phyloP scores from a whole-genome alignment of 2,797 vertebrate genomes.

The Mastacembelus armatus region DNA sequence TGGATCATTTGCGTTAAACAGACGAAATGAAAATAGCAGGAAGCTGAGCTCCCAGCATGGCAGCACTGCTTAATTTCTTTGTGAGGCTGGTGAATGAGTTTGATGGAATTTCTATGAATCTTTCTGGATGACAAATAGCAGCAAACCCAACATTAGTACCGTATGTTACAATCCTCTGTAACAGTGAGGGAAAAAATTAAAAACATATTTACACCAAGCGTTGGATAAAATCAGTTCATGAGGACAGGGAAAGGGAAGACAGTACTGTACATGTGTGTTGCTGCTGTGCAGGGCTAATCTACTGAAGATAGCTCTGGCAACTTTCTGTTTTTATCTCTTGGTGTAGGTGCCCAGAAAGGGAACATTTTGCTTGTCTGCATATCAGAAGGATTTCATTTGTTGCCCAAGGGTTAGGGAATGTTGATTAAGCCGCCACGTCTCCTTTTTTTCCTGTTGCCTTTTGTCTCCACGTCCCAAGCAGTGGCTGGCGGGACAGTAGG shows the following conservation, averaged over 20 bases:
- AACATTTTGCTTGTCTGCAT: background rate
- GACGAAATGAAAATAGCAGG: background rate
- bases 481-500: slow-evolving; percentile 73
- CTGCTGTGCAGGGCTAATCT: slow-evolving; percentile 6
- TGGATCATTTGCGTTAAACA: no score
- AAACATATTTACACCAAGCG: background rate
- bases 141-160: background rate
- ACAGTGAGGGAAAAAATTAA: background rate
- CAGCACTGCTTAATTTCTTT: slow-evolving; percentile 12
- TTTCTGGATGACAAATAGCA: slow-evolving; percentile 21
- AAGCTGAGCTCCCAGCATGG: background rate
- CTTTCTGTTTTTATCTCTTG: slow-evolving; percentile 8
- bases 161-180: background rate
- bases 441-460: slow-evolving; percentile 63
- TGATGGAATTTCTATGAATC: slow-evolving; percentile 32
- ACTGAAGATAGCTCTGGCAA: background rate
- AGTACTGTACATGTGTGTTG: background rate
- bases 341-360: slow-evolving; percentile 12
- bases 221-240: background rate
- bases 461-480: slow-evolving; percentile 71
- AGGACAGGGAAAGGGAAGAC: slow-evolving; percentile 16
- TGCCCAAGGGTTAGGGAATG: slow-evolving; percentile 53
- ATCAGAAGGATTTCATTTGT: slow-evolving; percentile 57
- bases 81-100: slow-evolving; percentile 36
- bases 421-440: slow-evolving; percentile 57